Base-by-base conservation (phyloP, 2,113 vertebrate species). In the Brachypteracias leptosomus region DNA sequence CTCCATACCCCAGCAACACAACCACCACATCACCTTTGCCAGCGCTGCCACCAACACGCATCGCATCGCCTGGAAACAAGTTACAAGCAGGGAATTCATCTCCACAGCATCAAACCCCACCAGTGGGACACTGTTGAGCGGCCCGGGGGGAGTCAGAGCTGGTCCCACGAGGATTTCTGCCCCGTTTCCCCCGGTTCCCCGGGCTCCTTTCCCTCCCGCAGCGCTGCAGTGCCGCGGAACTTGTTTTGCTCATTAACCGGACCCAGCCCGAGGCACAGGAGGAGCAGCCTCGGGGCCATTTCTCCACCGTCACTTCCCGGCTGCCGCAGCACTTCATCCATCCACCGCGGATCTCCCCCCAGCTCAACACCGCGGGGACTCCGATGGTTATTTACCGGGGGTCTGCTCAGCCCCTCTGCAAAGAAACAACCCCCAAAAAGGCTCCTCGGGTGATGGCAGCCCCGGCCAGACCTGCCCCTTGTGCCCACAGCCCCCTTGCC, bases 1-100 rank as follows among this genome's bases (percentile, higher is more conserved):
- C 74, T 62, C 70, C 0, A 1, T 13, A 29, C 87, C 44, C 7
- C 8, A 8, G 0, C 5, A 1, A 31, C 3, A 1, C 0, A 3
- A 46, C 24, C 6, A 0, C 44, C 66, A 31, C 61, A 7, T 4
- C 8, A 2, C 44, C 75, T 89, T 6, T 35, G 81, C 3, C 62
- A 62, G 61, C 14, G 3, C 79, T 25, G 40, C 72, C 61, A 19
- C 1, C 2, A 65, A 57, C 25, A 40, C 10, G 4, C 3, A 19
- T 73, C 13, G 66, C 82, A 15, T 66, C 5, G 1, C 91, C 55
- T 4, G 67, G 3, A 40, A 59, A 13, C 6, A 51, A 78, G 25
- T 68, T 78, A 57, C 63, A 4, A 29, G 13, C 83, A 19, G 65
- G 47, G 70, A 68, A 87, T 75, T n/a, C 24, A n/a, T 5, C 62